Base-by-base conservation (phyloP, 2,888 invertebrate species). In the Slavum lentiscoides region DNA sequence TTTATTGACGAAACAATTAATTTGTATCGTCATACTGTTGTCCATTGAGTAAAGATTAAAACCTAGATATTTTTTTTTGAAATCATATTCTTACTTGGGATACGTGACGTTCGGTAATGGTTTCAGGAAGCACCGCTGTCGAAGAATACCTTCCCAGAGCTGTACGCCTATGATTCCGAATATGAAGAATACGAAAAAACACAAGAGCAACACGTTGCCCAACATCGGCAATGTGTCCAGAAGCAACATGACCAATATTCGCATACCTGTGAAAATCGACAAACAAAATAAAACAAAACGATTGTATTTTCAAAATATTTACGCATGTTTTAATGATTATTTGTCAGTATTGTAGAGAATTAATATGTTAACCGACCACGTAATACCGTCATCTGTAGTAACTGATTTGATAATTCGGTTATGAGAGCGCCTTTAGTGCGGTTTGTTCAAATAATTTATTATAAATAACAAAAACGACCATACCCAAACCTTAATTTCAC, bases 181-280 rank as follows among this genome's bases (percentile, higher is more conserved):
- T 87, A 99, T 99, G 90, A 99, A 99, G 91, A 99, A 99, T 82
- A 99, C 99, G 90, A 99, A 99, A 91, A 99, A 99, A 88, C 99
- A 99, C 83, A 99, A 90, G 84, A 99, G 90, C 84, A 99, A 89
- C 74, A 99, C 99, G 88, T 99, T 99, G 84, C 99, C 98, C 85
- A 99, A 89, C 99, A 99, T 99, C 19, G 99, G 99, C 84, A 99
- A 90, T 9, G 99, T 99, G 88, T 99, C 99, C 86, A 99, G 90
- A 74, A 99, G 90, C 82, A 99, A 89, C 96, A 98, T 99, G 85
- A 99, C 99, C 86, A 98, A 89, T 85, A 98, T 98, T 84, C 98
- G 91, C 97, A 98, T 97, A 90, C 98, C 98, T 98, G 90, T 77
- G 66, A 83, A 82, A 1, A 68, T 68, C 23, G 0, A 17, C 23